phyloP scores from a whole-genome alignment of 1,140 invertebrate genomes.

The Teleopsis dalmanni region DNA sequence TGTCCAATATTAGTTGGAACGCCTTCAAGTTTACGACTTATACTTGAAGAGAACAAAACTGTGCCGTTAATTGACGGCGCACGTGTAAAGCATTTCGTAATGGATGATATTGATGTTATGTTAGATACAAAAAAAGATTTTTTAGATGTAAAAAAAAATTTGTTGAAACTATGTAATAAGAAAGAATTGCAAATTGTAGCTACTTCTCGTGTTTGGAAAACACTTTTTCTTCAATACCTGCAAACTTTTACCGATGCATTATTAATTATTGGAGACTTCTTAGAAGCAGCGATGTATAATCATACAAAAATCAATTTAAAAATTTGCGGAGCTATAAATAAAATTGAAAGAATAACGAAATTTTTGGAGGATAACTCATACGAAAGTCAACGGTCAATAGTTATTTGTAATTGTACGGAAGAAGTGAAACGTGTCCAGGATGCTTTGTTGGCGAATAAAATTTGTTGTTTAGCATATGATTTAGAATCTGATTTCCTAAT shows the following conservation, averaged over 20 bases:
- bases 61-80: slow-evolving; percentile 9
- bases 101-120: slow-evolving; percentile 12
- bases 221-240: slow-evolving; percentile 13
- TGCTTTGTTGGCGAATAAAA: slow-evolving; percentile 9
- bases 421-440: slow-evolving; percentile 9
- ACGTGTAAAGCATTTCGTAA: slow-evolving; percentile 10
- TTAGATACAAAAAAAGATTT: neutral
- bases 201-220: slow-evolving; percentile 19
- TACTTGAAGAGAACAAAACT: slow-evolving; percentile 7
- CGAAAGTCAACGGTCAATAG: slow-evolving; percentile 4
- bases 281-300: slow-evolving; percentile 20
- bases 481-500: too few relatives aligned
- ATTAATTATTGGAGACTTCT: slow-evolving; percentile 22
- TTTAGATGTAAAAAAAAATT: neutral
- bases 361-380: neutral
- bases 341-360: slow-evolving; percentile 8
- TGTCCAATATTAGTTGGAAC: slow-evolving; percentile 13
- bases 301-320: slow-evolving; percentile 11
- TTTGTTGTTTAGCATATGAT: too few relatives aligned
- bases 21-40: slow-evolving; percentile 5
- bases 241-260: slow-evolving; percentile 11
- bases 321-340: slow-evolving; percentile 5
- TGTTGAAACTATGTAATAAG: slow-evolving; percentile 2
- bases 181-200: too few relatives aligned
- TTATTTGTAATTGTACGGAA: slow-evolving; percentile 10